These are phyloP conservation scores for Neodontobutis hainanensis DNA, from an alignment of 2,113 vertebrate genomes.

Conservation along the genomic window DNA sequence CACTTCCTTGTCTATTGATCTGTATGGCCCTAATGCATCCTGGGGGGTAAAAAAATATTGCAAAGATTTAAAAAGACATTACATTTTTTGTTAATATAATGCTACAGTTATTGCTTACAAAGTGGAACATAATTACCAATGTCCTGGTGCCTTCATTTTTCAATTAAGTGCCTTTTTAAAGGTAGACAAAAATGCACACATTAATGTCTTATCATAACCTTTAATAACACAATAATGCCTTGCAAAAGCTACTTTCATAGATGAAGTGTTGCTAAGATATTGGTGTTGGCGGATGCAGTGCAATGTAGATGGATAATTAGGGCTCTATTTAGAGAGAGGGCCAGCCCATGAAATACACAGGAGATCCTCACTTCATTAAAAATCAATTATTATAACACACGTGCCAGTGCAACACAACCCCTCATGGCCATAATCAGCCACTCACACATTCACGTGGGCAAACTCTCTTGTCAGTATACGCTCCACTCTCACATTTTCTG, in stretches of 20 bases:
- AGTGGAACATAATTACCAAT: no score
- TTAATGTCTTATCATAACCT: slow-evolving; percentile 8
- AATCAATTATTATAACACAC: slow-evolving; percentile 80
- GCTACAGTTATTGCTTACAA: no score
- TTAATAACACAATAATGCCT: slow-evolving; percentile 1
- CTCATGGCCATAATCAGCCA: slow-evolving; percentile 52
- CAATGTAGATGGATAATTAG: slow-evolving; percentile 75
- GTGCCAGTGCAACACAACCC: slow-evolving; percentile 64
- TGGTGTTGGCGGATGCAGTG: slow-evolving; percentile 41
- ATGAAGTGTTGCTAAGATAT: slow-evolving; percentile 47
- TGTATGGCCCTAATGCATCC: no score
- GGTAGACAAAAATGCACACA: no score
- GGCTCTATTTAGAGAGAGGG: slow-evolving; percentile 78
- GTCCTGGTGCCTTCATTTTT: no score
- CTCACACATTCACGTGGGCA: slow-evolving; percentile 35
- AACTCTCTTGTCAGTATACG: slow-evolving; percentile 11
- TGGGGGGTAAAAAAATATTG: no score
- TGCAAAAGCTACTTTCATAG: slow-evolving; percentile 28
- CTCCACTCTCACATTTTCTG: not conserved
- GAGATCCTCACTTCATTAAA: slow-evolving; percentile 80
- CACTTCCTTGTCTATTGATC: not conserved
- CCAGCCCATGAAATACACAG: slow-evolving; percentile 71
- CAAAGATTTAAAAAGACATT: no score
- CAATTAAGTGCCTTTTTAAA: no score
- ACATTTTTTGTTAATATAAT: no score